These are phyloP conservation scores for Spisula subtruncata DNA, from an alignment of 2,888 invertebrate species.

Conservation along the genomic window DNA sequence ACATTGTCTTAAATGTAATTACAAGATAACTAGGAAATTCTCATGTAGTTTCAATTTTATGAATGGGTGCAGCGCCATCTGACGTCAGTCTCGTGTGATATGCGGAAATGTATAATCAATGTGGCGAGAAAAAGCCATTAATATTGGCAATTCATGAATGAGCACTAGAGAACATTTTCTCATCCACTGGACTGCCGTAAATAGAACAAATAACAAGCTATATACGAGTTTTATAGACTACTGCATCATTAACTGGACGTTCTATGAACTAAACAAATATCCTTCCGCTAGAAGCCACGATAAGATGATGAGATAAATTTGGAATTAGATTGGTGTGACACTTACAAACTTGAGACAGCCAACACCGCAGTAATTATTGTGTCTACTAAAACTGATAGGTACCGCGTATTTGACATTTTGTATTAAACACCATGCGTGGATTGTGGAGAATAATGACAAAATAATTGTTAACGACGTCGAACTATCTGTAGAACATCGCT, in stretches of 20 bases:
- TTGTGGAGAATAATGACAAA: background rate
- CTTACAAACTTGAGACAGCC: background rate
- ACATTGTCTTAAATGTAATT: background rate
- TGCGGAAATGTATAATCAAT: constrained; percentile 1
- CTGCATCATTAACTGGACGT: background rate
- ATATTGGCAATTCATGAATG: constrained; percentile 4
- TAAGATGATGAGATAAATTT: background rate
- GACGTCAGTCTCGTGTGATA: background rate
- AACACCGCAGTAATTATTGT: background rate
- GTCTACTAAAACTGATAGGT: constrained; percentile 8
- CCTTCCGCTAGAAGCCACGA: background rate
- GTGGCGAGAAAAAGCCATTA: background rate
- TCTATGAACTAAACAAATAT: constrained; percentile 6
- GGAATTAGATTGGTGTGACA: constrained; percentile 3
- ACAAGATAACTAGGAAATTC: background rate
- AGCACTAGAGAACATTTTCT: background rate
- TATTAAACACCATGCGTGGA: background rate
- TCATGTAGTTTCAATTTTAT: constrained; percentile 24
- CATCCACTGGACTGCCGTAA: background rate
- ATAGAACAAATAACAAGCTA: background rate
- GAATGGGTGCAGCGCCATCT: constrained; percentile 17
- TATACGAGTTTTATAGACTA: background rate
- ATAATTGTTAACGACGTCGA: background rate
- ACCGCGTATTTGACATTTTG: background rate
- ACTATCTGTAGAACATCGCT: background rate